Percentiles rank a stretch among this genome's conserved stretches.
Evolutionary conservation across 2,113 vertebrate species (phyloP).

Genomic region (Cololabis saira): DNA sequence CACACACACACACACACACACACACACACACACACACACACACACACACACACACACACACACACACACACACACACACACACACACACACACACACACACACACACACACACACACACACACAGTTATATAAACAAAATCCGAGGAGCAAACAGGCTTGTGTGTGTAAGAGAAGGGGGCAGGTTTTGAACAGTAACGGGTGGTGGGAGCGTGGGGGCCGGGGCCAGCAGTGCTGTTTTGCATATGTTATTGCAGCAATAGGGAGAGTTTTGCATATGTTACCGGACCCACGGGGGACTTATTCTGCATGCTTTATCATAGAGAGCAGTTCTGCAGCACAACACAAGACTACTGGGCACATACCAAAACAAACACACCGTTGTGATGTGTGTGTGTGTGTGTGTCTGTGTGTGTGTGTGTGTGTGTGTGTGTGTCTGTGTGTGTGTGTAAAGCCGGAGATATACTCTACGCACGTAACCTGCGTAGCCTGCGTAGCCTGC

Average conservation of each 20-base stretch:
- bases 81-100: no score
- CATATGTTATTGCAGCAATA: slow-evolving; percentile 73
- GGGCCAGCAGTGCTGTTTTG: slow-evolving; percentile 69
- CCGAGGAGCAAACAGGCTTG: slow-evolving; percentile 63
- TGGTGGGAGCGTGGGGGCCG: slow-evolving; percentile 40
- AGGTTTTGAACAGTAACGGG: slow-evolving; percentile 49
- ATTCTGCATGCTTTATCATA: slow-evolving; percentile 72
- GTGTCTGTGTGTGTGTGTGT: neutral
- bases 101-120: slow-evolving; percentile 51
- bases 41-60: slow-evolving; percentile 59
- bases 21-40: slow-evolving; percentile 59
- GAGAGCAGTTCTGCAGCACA: slow-evolving; percentile 61
- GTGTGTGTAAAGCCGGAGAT: no score
- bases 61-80: slow-evolving; percentile 62
- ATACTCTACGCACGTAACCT: no score
- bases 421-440: no score
- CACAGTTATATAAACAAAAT: slow-evolving; percentile 64
- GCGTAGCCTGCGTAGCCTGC: no score
- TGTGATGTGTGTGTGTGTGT: slow-evolving; percentile 24
- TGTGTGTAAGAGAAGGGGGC: slow-evolving; percentile 31
- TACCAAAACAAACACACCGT: slow-evolving; percentile 66
- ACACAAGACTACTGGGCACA: slow-evolving; percentile 53
- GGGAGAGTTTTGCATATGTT: slow-evolving; percentile 78
- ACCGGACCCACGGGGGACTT: slow-evolving; percentile 65
- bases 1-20: slow-evolving; percentile 61